phyloP scores from a whole-genome alignment of 1,140 invertebrate species.

The Sycophaga agraensis region DNA sequence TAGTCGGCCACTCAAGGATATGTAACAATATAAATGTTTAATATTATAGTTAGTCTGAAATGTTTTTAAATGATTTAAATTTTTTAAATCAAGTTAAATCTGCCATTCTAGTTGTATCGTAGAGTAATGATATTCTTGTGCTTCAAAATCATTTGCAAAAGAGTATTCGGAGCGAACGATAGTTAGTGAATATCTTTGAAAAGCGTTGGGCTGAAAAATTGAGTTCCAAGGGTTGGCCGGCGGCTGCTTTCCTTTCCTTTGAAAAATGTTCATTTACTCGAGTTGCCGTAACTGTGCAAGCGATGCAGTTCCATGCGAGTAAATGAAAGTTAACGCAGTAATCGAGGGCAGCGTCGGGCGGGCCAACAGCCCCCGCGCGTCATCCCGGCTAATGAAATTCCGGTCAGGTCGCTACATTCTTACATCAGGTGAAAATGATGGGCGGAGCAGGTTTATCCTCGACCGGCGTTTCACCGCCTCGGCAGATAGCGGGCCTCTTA shows the following conservation, averaged over 20 bases:
- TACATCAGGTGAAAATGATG: constrained; percentile 45
- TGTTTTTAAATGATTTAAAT: too few relatives aligned
- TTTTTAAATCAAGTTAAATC: too few relatives aligned
- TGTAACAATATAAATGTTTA: too few relatives aligned
- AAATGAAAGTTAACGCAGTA: constrained; percentile 23
- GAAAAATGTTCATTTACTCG: constrained; percentile 25
- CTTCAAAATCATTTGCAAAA: too few relatives aligned
- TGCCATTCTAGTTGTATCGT: too few relatives aligned
- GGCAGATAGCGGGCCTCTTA: constrained; percentile 18
- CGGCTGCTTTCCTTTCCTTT: neutral
- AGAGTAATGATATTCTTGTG: too few relatives aligned
- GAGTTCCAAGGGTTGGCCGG: too few relatives aligned
- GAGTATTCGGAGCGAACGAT: too few relatives aligned
- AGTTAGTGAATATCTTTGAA: too few relatives aligned
- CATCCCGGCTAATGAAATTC: constrained; percentile 55
- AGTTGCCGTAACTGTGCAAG: neutral
- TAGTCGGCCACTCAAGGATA: too few relatives aligned
- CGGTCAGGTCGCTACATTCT: constrained; percentile 53
- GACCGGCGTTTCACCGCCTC: constrained; percentile 38
- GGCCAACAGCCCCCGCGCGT: constrained; percentile 19
- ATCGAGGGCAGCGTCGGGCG: constrained; percentile 30
- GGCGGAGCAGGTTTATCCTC: constrained; percentile 14
- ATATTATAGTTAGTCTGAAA: too few relatives aligned
- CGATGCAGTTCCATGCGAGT: neutral
- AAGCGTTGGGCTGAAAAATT: too few relatives aligned